Base-by-base conservation (phyloP, 1,140 invertebrate species). In the Asbolus verrucosus region DNA sequence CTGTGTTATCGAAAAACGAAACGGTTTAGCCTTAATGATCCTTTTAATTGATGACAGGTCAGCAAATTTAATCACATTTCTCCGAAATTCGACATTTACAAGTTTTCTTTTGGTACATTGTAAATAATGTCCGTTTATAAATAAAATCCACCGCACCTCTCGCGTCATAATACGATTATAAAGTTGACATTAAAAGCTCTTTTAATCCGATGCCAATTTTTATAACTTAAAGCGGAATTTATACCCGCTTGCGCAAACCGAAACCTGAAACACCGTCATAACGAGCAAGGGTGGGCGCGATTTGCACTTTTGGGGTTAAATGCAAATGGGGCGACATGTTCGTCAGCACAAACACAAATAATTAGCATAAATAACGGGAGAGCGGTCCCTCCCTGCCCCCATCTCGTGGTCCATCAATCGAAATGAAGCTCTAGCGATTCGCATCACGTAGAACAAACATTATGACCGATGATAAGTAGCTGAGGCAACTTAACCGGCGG, bases 261-360 rank as follows among this genome's bases (percentile, higher is more conserved):
- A 30, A 36, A n/a, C 6, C 33, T 27, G 24, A 3, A 27, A 8
- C 24, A 8, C 3, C 24, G 8, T 3, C 24, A 27, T 27, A 3
- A 27, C 24, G 41, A 19, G 9, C 19, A 19, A 54, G 46, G 46
- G 46, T 24, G 18, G 21, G n/a, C 33, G 14, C 46, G 46, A 54
- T 54, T 54, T 54, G 46, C 46, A 54, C 46, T 54, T 54, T 54
- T 1, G 46, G 46, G 46, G 46, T 27, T 54, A 19, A 6, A 54
- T 54, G 46, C 46, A 54, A 54, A 54, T 54, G 46, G 21, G n/a
- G 11, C 46, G 21, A 13, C 46, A 54, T 54, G 46, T 54, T 54
- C 46, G 46, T 54, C 46, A 24, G 21, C 46, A 54, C 46, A 54
- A 54, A 54, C 46, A 54, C 18, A 54, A 24, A 54, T 54, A 54